Percentiles rank a stretch among this genome's conserved stretches.
Conservation (phyloP, 2,113 vertebrate genomes). For the Pavo muticus region DNA sequence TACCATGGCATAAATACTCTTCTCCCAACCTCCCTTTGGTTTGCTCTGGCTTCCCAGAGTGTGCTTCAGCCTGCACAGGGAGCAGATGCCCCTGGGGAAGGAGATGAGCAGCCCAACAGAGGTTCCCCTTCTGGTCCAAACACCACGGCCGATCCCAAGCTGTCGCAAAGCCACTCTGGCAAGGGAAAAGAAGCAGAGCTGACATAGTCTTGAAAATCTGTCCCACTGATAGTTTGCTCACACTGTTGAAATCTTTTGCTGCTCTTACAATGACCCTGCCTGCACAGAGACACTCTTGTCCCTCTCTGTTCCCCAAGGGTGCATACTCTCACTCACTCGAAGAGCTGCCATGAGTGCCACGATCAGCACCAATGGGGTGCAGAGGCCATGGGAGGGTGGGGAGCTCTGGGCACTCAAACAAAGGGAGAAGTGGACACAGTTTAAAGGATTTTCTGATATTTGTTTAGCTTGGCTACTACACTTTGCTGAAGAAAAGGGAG, state of each 20-base stretch:
- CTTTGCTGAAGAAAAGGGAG: constrained; percentile 43
- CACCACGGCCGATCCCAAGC: neutral
- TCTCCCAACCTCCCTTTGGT: neutral
- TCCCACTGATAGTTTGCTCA: neutral
- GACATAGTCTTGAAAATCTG: neutral
- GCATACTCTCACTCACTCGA: neutral
- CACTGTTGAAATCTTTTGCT: neutral
- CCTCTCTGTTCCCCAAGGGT: neutral
- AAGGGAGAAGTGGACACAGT: constrained; percentile 26
- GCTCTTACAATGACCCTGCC: neutral
- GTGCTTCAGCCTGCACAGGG: neutral
- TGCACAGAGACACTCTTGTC: neutral
- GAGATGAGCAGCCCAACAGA: fast-evolving
- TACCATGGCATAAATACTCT: neutral
- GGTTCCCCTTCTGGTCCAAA: neutral
- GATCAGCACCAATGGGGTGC: neutral
- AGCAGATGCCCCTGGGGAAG: neutral
- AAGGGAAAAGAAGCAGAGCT: neutral
- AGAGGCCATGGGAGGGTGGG: neutral
- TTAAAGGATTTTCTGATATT: constrained; percentile 49
- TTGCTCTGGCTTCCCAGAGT: neutral
- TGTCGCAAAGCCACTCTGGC: neutral
- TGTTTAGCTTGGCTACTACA: constrained; percentile 61
- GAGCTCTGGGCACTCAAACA: constrained; percentile 4
- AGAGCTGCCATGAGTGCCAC: neutral